Base-by-base conservation (phyloP, 2,888 invertebrate species). In the Anorthoa munda region DNA sequence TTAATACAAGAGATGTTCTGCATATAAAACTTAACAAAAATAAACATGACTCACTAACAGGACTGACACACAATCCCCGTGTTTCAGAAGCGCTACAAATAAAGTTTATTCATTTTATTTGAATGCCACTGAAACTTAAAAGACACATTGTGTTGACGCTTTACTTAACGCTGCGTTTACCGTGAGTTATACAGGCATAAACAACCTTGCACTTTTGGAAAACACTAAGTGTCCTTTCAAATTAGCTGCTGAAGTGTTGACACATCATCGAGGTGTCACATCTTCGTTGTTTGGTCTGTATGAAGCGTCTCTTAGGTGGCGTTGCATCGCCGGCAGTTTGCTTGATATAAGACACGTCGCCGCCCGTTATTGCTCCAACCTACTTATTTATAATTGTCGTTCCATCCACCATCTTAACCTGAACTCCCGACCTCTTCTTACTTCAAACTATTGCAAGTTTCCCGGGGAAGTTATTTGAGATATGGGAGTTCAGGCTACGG, bases 351-450 rank as follows among this genome's bases (percentile, higher is more conserved):
- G 93, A 95, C 93, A 94, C 93, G 94, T 95, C 95, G 94, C 92
- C 91, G 92, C 84, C 93, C 93, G 94, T 95, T 95, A 95, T 95
- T 93, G 94, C 95, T 92, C 85, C 95, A 95, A 95, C 95, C 95
- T 95, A 95, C 95, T 95, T 95, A 94, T 92, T 95, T 95, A 95
- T 95, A 95, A 95, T 95, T 95, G 95, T 95, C 94, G 91, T 92
- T 89, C 89, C 90, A 90, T 87, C 87, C 87, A 83, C 94, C 94
- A 92, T 84, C 83, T 61, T 79, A 87, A 70, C 64, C 74, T 86
- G 94, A 90, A 76, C 93, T 87, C 72, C 87, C 75, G 59, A 79
- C 71, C 87, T 86, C 78, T 86, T 70, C 84, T 68, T 65, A 51
- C 58, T 74, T 78, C 75, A 63, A 69, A 78, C 76, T 77, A 83